These are phyloP conservation scores for Epirrhoe alternata DNA, from an alignment of 2,888 invertebrate genomes.

Conservation along the genomic window DNA sequence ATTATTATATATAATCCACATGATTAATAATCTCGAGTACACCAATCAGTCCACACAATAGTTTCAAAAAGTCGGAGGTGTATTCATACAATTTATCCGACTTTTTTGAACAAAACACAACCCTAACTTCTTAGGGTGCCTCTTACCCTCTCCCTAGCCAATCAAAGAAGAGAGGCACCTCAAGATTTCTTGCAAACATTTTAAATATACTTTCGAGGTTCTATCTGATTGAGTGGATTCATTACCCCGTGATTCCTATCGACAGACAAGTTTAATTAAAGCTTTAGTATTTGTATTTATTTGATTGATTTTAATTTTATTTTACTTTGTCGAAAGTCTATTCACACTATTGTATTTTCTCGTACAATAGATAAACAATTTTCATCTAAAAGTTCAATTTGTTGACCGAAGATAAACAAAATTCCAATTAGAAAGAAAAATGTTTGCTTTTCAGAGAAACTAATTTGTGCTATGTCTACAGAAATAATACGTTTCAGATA, in stretches of 20 bases:
- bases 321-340: neutral
- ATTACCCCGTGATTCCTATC: conserved; percentile 43
- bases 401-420: neutral
- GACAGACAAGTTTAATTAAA: conserved; percentile 27
- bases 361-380: neutral
- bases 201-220: conserved; percentile 48
- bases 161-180: conserved; percentile 64
- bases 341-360: neutral
- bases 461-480: neutral
- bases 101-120: conserved; percentile 9
- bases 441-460: neutral
- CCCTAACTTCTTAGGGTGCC: conserved; percentile 39
- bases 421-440: neutral
- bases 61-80: neutral
- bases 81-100: conserved; percentile 1
- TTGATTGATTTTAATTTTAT: neutral
- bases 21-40: too few relatives aligned
- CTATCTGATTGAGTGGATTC: conserved; percentile 47
- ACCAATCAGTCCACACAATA: too few relatives aligned
- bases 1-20: too few relatives aligned
- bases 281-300: conserved; percentile 10
- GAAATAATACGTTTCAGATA: too few relatives aligned
- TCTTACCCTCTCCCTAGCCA: conserved; percentile 57
- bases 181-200: conserved; percentile 36
- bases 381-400: neutral